These are phyloP conservation scores for Cisticola juncidis DNA, from an alignment of 2,113 vertebrate genomes.

Conservation along the genomic window DNA sequence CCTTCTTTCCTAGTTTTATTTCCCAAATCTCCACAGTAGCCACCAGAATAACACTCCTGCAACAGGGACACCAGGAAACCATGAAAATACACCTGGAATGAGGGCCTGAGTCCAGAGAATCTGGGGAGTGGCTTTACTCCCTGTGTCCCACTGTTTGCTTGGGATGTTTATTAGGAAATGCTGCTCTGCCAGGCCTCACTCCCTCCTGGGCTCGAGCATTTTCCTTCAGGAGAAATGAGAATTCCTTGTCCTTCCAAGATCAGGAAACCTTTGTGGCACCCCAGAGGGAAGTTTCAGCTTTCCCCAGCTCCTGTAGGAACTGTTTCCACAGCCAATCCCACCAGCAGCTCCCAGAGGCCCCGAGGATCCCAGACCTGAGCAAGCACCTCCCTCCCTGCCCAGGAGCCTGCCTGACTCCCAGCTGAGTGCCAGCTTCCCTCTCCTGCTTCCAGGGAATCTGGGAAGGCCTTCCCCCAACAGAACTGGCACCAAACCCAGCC, in stretches of 20 bases:
- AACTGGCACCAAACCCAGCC: background rate
- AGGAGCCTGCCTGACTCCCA: background rate
- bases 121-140: background rate
- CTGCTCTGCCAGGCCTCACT: background rate
- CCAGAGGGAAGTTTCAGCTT: background rate
- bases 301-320: background rate
- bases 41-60: background rate
- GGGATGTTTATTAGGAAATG: background rate
- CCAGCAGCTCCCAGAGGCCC: background rate
- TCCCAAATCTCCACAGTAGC: background rate
- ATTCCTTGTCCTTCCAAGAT: background rate
- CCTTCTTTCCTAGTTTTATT: background rate
- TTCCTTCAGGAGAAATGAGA: background rate
- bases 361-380: background rate
- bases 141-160: rapidly evolving
- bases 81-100: background rate
- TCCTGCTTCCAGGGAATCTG: background rate
- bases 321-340: background rate
- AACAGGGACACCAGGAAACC: background rate
- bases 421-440: background rate
- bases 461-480: background rate
- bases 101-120: background rate
- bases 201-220: background rate
- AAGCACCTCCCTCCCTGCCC: background rate
- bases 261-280: background rate